A percentile compares a stretch with the other conserved stretches of the same genome.
These are phyloP conservation scores for Tetrax tetrax DNA, from an alignment of 2,113 vertebrate genomes.

Conservation along the genomic window DNA sequence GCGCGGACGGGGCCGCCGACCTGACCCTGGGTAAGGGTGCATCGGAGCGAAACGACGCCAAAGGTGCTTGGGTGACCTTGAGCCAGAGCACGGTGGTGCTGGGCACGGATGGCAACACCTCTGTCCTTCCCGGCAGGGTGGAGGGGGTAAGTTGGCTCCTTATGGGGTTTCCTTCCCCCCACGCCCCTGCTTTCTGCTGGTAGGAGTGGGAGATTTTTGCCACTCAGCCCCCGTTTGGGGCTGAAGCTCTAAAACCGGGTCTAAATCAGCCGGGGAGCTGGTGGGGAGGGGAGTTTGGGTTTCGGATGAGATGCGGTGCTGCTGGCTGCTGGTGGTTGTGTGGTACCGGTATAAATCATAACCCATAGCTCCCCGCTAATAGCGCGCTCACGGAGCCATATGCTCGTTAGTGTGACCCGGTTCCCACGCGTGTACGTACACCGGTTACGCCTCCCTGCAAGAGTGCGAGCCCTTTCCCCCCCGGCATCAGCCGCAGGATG, in stretches of 20 bases:
- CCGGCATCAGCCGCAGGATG: accelerated
- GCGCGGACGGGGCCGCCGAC: slow-evolving; percentile 63
- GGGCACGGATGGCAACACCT: slow-evolving; percentile 92
- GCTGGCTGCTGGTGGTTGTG: accelerated
- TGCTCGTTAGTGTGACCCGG: accelerated
- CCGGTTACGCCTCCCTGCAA: accelerated
- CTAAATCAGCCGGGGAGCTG: too few species aligned
- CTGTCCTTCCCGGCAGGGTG: slow-evolving; percentile 84
- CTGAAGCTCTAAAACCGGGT: neutral
- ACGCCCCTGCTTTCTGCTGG: neutral
- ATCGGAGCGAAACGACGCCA: slow-evolving; percentile 85
- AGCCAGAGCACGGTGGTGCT: slow-evolving; percentile 95
- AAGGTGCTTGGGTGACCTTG: slow-evolving; percentile 87
- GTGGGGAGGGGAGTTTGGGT: too few species aligned
- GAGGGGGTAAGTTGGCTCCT: slow-evolving; percentile 83
- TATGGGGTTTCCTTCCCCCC: neutral
- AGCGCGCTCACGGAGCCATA: accelerated
- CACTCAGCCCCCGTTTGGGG: neutral
- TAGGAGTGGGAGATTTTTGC: neutral
- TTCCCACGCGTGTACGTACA: accelerated
- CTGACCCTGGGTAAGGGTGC: slow-evolving; percentile 81
- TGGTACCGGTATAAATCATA: accelerated
- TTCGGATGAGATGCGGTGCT: accelerated
- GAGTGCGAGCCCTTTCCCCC: neutral
- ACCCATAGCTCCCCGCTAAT: neutral